A percentile compares a stretch with the other conserved stretches of the same genome.
Evolutionary conservation across 2,797 vertebrate species (phyloP).

Genomic region (Heterohyrax brucei): DNA sequence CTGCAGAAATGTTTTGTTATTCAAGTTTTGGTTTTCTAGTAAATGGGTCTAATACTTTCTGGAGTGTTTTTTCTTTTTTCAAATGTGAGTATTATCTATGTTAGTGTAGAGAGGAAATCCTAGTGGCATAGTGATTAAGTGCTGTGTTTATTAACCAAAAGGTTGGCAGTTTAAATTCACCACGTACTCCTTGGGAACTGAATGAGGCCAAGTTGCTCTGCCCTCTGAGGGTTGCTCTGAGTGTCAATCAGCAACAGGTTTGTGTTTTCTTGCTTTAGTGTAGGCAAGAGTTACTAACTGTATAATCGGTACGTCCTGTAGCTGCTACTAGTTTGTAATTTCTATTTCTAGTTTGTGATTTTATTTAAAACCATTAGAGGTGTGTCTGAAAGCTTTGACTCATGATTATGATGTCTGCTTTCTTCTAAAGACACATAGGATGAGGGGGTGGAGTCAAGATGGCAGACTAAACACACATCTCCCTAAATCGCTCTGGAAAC

Average conservation of each 20-base stretch:
- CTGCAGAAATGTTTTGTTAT: background rate
- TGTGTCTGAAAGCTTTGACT: slow-evolving; percentile 22
- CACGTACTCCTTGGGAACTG: no score
- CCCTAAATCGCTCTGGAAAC: no score
- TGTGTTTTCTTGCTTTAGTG: background rate
- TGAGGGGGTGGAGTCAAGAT: background rate
- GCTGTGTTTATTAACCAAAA: no score
- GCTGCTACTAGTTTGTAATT: background rate
- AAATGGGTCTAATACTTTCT: background rate
- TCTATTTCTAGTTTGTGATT: background rate
- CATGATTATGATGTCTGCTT: background rate
- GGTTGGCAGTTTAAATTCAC: no score
- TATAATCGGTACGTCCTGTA: background rate
- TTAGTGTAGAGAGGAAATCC: background rate
- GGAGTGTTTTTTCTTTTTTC: background rate
- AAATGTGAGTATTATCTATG: background rate
- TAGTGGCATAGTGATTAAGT: no score
- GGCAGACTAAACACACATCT: no score
- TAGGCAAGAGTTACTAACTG: background rate
- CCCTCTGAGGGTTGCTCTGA: no score
- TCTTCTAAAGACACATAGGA: background rate
- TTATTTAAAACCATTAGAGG: slow-evolving; percentile 43
- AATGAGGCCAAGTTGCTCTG: no score
- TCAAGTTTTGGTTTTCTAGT: background rate
- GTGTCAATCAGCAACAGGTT: no score